Percentiles rank a stretch among this genome's conserved stretches.
Evolutionary conservation across 2,113 vertebrate species (phyloP).

Genomic region (Stegastes partitus): DNA sequence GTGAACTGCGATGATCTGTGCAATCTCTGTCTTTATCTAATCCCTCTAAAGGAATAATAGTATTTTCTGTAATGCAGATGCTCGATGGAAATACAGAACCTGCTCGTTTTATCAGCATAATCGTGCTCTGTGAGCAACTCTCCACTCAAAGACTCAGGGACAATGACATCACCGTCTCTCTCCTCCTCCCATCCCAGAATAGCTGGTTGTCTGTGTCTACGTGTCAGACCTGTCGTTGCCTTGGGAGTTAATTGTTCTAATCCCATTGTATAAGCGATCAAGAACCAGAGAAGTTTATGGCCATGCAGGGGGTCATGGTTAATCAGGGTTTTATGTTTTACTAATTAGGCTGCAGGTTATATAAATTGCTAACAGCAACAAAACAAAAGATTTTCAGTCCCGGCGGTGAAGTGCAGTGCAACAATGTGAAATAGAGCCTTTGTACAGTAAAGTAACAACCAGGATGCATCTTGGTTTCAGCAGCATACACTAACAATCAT

Average conservation of each 20-base stretch:
- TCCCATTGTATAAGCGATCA: constrained; percentile 38
- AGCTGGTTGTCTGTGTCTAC: constrained; percentile 48
- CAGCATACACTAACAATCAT: neutral
- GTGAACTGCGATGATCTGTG: neutral
- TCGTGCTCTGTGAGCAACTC: constrained; percentile 30
- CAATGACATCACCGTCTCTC: constrained; percentile 46
- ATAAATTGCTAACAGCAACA: neutral
- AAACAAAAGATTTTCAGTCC: neutral
- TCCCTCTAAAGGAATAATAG: constrained; percentile 28
- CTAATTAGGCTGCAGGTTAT: constrained; percentile 22
- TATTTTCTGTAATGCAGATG: constrained; percentile 15
- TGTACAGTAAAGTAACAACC: too few relatives aligned
- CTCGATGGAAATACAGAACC: constrained; percentile 6
- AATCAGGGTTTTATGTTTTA: constrained; percentile 17
- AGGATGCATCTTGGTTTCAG: neutral
- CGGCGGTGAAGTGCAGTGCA: neutral
- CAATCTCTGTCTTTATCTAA: constrained; percentile 23
- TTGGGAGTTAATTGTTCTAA: constrained; percentile 41
- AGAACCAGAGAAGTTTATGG: constrained; percentile 17
- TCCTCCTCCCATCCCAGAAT: constrained; percentile 33
- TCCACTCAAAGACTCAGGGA: constrained; percentile 21
- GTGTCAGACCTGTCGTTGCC: constrained; percentile 40
- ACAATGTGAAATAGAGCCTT: neutral
- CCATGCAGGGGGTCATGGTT: constrained; percentile 1
- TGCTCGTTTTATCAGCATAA: constrained; percentile 22